Conservation (phyloP, 2,888 invertebrate species). For the Phrixothrix hirtus region DNA sequence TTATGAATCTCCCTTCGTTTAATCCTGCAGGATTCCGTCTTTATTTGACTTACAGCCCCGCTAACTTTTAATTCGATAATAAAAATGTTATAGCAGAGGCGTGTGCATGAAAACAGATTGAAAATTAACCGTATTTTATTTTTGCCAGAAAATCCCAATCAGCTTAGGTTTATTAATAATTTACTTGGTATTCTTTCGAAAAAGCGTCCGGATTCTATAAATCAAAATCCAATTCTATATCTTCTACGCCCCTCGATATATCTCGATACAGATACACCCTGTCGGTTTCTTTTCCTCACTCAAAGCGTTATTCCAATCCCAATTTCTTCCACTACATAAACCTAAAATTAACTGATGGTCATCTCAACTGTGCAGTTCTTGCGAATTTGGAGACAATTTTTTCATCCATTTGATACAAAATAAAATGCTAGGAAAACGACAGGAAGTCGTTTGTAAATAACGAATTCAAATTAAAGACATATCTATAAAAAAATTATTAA, state of each 20-base stretch:
- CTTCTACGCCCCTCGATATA: conserved; percentile 43
- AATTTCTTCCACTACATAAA: conserved; percentile 39
- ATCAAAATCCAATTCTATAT: conserved; percentile 44
- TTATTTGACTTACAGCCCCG: conserved; percentile 31
- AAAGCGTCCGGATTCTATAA: conserved; percentile 31
- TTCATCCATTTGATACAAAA: conserved; percentile 6
- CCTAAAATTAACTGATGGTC: conserved; percentile 32
- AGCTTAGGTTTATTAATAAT: neutral
- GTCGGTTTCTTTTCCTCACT: conserved; percentile 32
- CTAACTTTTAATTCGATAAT: conserved; percentile 51
- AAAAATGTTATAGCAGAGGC: conserved; percentile 52
- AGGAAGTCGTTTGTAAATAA: too few species aligned
- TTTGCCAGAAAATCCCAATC: conserved; percentile 13
- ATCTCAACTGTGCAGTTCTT: conserved; percentile 14
- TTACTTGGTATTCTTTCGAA: neutral
- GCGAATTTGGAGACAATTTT: conserved; percentile 13
- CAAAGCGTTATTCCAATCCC: conserved; percentile 28
- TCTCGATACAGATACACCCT: conserved; percentile 35
- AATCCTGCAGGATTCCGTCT: conserved; percentile 13
- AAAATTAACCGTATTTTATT: conserved; percentile 46
- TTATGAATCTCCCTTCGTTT: conserved; percentile 30
- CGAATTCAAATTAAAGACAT: too few species aligned
- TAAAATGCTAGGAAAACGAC: too few species aligned
- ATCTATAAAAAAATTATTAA: too few species aligned
- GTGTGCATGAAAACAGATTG: conserved; percentile 55